Percentiles rank a stretch among this genome's conserved stretches.
phyloP scores from a whole-genome alignment of 2,888 invertebrate species.

The Hirtodrosophila alboralis region DNA sequence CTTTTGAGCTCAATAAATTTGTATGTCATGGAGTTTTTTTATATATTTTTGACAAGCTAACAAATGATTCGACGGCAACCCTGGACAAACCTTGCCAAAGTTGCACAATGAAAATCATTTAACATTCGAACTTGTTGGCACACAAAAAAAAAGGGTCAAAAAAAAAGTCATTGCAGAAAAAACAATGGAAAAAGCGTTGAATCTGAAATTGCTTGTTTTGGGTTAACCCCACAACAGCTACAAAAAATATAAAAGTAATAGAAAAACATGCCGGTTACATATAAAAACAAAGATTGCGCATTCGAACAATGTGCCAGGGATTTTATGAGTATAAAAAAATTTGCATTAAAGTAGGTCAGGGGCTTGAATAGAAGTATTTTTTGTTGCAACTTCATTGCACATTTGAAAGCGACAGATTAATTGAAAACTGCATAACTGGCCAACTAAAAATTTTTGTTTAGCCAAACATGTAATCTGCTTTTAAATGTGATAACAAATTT shows the following conservation, averaged over 20 bases:
- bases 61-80: slow-evolving; percentile 29
- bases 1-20: slow-evolving; percentile 66
- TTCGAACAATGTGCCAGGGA: slow-evolving; percentile 26
- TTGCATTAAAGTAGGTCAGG: slow-evolving; percentile 43
- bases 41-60: slow-evolving; percentile 39
- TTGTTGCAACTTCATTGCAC: slow-evolving; percentile 1
- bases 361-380: slow-evolving; percentile 23
- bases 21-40: slow-evolving; percentile 31
- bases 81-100: slow-evolving; percentile 35
- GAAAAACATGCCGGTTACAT: slow-evolving; percentile 20
- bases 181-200: slow-evolving; percentile 40
- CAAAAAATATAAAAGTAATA: slow-evolving; percentile 27
- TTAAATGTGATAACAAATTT: no score
- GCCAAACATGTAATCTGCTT: not conserved
- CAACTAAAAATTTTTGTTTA: not conserved
- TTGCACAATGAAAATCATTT: slow-evolving; percentile 55
- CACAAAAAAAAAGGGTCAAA: slow-evolving; percentile 5
- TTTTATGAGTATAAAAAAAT: slow-evolving; percentile 27
- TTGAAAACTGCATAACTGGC: slow-evolving; percentile 23
- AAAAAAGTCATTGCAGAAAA: slow-evolving; percentile 24
- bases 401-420: slow-evolving; percentile 13
- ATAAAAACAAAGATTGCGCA: slow-evolving; percentile 25
- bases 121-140: slow-evolving; percentile 34
- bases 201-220: slow-evolving; percentile 61
- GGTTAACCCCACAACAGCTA: slow-evolving; percentile 39